Percentiles rank a stretch among this genome's conserved stretches.
These are phyloP conservation scores for Amblyopsis hoosieri DNA, from an alignment of 2,797 vertebrate species.

Conservation along the genomic window DNA sequence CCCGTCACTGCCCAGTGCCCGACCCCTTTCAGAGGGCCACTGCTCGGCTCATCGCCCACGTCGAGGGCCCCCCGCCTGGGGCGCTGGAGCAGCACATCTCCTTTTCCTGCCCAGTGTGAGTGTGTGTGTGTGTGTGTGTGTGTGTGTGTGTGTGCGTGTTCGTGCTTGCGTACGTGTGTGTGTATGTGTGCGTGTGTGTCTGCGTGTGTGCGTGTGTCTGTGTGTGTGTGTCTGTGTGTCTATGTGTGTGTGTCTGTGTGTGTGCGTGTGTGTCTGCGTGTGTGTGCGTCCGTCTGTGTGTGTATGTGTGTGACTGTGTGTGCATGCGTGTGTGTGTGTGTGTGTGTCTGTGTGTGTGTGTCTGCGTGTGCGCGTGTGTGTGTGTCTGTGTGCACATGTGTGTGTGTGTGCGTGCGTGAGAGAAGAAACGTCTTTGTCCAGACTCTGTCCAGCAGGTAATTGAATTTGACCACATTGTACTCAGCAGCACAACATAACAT, in stretches of 20 bases:
- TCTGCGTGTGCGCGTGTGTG: no score
- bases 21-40: conserved; percentile 26
- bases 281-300: no score
- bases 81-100: conserved; percentile 41
- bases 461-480: conserved; percentile 75
- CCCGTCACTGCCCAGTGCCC: conserved; percentile 1
- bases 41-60: conserved; percentile 58
- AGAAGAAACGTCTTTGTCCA: conserved; percentile 75
- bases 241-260: no score
- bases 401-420: no score
- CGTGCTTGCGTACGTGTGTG: no score
- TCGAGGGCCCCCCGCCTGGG: conserved; percentile 35
- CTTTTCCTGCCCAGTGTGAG: conserved; percentile 52
- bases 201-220: conserved; percentile 12
- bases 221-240: conserved; percentile 1
- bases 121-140: no score
- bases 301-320: conserved; percentile 2
- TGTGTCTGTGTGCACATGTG: no score
- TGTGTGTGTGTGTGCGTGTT: no score
- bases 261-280: no score
- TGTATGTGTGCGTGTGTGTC: no score
- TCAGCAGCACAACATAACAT: conserved; percentile 69
- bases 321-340: not conserved
- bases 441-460: conserved; percentile 70
- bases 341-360: no score